These are phyloP conservation scores for Pterostichus niger DNA, from an alignment of 2,888 invertebrate species.

Conservation along the genomic window DNA sequence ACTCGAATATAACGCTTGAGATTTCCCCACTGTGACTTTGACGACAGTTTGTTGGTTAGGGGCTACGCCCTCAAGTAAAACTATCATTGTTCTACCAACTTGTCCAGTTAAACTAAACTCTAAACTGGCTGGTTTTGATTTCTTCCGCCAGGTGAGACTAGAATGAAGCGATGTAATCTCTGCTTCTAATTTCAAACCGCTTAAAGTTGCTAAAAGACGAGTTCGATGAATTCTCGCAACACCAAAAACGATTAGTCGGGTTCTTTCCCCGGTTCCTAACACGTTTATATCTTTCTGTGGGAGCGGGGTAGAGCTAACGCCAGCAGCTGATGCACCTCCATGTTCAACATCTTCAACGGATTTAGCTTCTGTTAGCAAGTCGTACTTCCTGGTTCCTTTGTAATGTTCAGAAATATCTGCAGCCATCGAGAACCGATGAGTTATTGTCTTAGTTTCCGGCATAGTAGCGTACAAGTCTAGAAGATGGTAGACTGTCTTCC, in stretches of 20 bases:
- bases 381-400: slow-evolving; percentile 81
- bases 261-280: slow-evolving; percentile 80
- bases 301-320: slow-evolving; percentile 75
- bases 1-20: slow-evolving; percentile 94
- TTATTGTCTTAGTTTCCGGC: slow-evolving; percentile 96
- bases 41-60: slow-evolving; percentile 97
- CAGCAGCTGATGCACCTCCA: neutral
- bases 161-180: slow-evolving; percentile 95
- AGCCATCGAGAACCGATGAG: slow-evolving; percentile 87
- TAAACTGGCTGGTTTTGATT: slow-evolving; percentile 84
- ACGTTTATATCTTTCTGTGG: slow-evolving; percentile 76
- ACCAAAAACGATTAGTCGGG: slow-evolving; percentile 91
- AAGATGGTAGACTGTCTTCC: slow-evolving; percentile 96
- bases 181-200: slow-evolving; percentile 96
- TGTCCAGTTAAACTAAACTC: slow-evolving; percentile 93
- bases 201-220: slow-evolving; percentile 91
- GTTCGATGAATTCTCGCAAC: slow-evolving; percentile 93
- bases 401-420: slow-evolving; percentile 86
- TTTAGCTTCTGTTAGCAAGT: slow-evolving; percentile 80
- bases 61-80: slow-evolving; percentile 92
- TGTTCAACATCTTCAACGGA: slow-evolving; percentile 80
- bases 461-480: slow-evolving; percentile 95
- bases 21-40: slow-evolving; percentile 94
- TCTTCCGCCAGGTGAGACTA: slow-evolving; percentile 94
- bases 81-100: slow-evolving; percentile 94